Percentiles rank a stretch among this genome's conserved stretches.
phyloP scores from a whole-genome alignment of 2,888 invertebrate genomes.

The Hermaeophaga mercurialis region DNA sequence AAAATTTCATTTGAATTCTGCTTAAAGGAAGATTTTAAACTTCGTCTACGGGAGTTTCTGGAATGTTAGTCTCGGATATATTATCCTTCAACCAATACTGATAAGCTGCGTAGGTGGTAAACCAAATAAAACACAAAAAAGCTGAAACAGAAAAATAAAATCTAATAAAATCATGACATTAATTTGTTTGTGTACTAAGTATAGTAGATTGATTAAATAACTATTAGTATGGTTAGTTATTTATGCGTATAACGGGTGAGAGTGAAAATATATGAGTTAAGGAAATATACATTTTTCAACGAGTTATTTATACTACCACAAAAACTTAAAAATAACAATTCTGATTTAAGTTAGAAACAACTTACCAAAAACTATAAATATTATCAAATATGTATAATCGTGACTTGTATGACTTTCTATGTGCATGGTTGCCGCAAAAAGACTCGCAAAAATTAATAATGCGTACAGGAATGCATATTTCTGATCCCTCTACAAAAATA shows the following conservation, averaged over 20 bases:
- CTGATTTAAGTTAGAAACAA: too few relatives aligned
- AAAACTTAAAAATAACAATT: too few relatives aligned
- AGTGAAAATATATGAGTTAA: too few relatives aligned
- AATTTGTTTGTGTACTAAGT: too few relatives aligned
- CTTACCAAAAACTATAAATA: slow-evolving; percentile 48
- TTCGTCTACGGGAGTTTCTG: slow-evolving; percentile 3
- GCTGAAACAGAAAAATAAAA: slow-evolving; percentile 40
- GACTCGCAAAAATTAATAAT: slow-evolving; percentile 46
- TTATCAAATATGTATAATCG: slow-evolving; percentile 45
- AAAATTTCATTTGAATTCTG: too few relatives aligned
- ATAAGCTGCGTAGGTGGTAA: slow-evolving; percentile 47
- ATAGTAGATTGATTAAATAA: too few relatives aligned
- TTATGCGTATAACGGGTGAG: too few relatives aligned
- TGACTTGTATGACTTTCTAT: slow-evolving; percentile 47
- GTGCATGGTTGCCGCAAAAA: slow-evolving; percentile 48
- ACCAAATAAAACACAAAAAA: slow-evolving; percentile 46
- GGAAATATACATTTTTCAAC: too few relatives aligned
- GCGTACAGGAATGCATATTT: slow-evolving; percentile 49
- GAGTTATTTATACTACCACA: too few relatives aligned
- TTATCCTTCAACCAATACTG: slow-evolving; percentile 41
- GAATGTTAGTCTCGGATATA: not conserved
- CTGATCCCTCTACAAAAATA: slow-evolving; percentile 42
- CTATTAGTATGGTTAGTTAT: too few relatives aligned
- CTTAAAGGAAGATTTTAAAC: slow-evolving; percentile 15
- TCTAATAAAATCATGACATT: too few relatives aligned